Evolutionary conservation across 2,888 invertebrate species (phyloP).

Genomic region (Aromia moschata): DNA sequence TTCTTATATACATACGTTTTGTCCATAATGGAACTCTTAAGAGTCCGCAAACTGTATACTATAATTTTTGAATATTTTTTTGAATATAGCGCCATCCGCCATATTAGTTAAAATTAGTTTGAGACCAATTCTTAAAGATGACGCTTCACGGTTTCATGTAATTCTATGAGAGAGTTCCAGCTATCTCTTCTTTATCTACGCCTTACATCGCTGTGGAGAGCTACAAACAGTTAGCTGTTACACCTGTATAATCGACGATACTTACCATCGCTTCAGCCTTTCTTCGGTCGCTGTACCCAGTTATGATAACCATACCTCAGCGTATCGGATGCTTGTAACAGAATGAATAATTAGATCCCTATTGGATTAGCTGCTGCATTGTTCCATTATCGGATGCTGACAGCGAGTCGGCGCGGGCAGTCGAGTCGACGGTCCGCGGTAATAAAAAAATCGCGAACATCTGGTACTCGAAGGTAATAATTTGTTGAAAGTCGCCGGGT

Average conservation of each 20-base stretch:
- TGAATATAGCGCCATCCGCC: too few species aligned
- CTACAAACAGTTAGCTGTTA: not conserved
- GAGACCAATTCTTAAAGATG: too few species aligned
- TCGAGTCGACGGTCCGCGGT: too few species aligned
- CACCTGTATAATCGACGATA: not conserved
- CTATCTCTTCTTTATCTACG: too few species aligned
- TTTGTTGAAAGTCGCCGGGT: conserved; percentile 16
- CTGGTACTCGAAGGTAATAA: conserved; percentile 14
- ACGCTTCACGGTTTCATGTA: too few species aligned
- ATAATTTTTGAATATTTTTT: too few species aligned
- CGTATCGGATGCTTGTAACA: not conserved
- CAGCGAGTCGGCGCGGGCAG: not conserved
- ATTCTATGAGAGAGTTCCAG: too few species aligned
- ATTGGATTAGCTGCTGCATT: conserved; percentile 2
- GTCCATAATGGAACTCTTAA: too few species aligned
- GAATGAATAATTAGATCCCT: conserved; percentile 5
- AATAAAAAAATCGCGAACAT: not conserved
- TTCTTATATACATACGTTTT: too few species aligned
- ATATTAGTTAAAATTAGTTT: too few species aligned
- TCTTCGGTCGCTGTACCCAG: not conserved
- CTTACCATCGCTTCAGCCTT: not conserved
- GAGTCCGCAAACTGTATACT: too few species aligned
- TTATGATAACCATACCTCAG: not conserved
- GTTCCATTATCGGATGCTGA: not conserved
- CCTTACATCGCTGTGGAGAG: too few species aligned